A percentile compares a stretch with the other conserved stretches of the same genome.
Evolutionary conservation across 2,797 vertebrate genomes (phyloP).

Genomic region (Pteropus rufus): DNA sequence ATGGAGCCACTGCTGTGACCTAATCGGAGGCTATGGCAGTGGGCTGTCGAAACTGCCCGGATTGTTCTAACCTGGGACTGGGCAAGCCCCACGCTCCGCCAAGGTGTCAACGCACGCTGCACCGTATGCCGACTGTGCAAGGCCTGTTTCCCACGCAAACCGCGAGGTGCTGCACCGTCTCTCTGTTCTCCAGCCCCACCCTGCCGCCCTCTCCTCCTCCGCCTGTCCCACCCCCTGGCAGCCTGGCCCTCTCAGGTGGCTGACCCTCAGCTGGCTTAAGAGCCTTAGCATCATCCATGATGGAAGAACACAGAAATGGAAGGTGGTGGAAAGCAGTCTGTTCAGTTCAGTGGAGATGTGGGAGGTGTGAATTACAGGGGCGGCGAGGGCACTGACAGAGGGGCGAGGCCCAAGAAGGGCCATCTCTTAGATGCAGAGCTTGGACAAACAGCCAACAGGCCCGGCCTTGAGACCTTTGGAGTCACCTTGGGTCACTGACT

Average conservation of each 20-base stretch:
- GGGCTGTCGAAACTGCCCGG: neutral
- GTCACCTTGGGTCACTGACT: too few relatives aligned
- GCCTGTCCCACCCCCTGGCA: too few relatives aligned
- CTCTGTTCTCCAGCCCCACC: fast-evolving
- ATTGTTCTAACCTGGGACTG: neutral
- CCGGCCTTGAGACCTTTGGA: neutral
- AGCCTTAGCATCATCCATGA: neutral
- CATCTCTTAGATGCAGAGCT: neutral
- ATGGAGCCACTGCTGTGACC: fast-evolving
- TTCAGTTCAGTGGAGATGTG: neutral
- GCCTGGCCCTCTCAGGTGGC: too few relatives aligned
- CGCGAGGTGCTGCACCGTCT: fast-evolving
- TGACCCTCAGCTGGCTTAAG: neutral
- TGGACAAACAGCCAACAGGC: neutral
- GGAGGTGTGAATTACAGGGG: neutral
- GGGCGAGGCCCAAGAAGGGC: neutral
- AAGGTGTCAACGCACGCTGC: fast-evolving
- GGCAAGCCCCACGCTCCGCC: fast-evolving
- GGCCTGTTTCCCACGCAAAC: fast-evolving
- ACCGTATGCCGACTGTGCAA: fast-evolving
- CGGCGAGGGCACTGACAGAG: fast-evolving
- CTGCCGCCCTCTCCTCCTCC: neutral
- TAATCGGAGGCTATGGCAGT: too few relatives aligned
- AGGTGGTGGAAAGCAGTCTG: neutral
- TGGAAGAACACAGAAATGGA: fast-evolving